A percentile compares a stretch with the other conserved stretches of the same genome.
These are phyloP conservation scores for Morpho deidamia DNA, from an alignment of 2,888 invertebrate genomes.

Conservation along the genomic window DNA sequence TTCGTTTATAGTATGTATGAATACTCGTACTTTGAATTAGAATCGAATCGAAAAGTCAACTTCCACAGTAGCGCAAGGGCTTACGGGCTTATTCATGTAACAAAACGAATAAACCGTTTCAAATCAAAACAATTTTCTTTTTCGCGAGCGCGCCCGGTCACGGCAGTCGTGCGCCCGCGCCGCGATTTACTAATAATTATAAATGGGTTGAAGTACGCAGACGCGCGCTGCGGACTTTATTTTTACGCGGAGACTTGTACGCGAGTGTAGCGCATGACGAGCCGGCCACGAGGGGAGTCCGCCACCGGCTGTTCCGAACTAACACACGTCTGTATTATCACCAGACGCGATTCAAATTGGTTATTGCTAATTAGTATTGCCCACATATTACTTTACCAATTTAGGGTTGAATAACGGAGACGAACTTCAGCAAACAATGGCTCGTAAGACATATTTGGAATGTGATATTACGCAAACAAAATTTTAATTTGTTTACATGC, in stretches of 20 bases:
- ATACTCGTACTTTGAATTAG: slow-evolving; percentile 42
- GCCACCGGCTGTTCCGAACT: slow-evolving; percentile 45
- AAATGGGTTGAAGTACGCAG: slow-evolving; percentile 74
- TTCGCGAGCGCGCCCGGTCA: slow-evolving; percentile 62
- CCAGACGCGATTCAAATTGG: slow-evolving; percentile 55
- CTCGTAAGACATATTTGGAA: slow-evolving; percentile 44
- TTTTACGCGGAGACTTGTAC: slow-evolving; percentile 74
- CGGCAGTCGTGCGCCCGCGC: slow-evolving; percentile 70
- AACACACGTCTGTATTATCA: slow-evolving; percentile 58
- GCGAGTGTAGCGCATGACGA: slow-evolving; percentile 64
- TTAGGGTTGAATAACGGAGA: slow-evolving; percentile 65
- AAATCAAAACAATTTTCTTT: slow-evolving; percentile 38
- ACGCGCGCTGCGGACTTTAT: slow-evolving; percentile 72
- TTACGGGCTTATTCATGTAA: slow-evolving; percentile 17
- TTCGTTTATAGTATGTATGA: slow-evolving; percentile 30
- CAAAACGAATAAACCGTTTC: slow-evolving; percentile 5
- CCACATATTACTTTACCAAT: slow-evolving; percentile 55
- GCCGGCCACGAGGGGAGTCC: slow-evolving; percentile 56
- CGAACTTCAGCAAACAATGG: slow-evolving; percentile 56
- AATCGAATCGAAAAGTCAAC: slow-evolving; percentile 30
- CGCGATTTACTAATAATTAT: slow-evolving; percentile 77
- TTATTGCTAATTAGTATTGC: slow-evolving; percentile 70
- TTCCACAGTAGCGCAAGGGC: slow-evolving; percentile 47
- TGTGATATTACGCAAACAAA: slow-evolving; percentile 38
- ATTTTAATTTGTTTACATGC: slow-evolving; percentile 29